Evolutionary conservation across 2,113 vertebrate species (phyloP).

Genomic region (Orientallactaga bullata): DNA sequence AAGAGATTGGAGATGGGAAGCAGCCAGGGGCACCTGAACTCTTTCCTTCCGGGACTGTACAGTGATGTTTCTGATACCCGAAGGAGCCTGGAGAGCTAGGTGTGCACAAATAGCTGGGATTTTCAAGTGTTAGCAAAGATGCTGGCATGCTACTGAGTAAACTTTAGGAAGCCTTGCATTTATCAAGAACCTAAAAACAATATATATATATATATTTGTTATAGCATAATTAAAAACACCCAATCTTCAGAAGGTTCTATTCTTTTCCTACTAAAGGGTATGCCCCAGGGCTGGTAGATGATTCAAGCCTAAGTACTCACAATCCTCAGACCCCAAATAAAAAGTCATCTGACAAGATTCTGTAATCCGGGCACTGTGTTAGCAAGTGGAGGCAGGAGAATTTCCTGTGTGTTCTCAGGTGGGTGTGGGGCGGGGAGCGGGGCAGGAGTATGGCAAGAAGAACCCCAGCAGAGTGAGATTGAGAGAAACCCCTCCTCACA

Average conservation of each 20-base stretch:
- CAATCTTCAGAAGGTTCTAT: neutral
- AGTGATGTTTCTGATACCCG: neutral
- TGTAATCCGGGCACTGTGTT: no score
- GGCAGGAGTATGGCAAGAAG: no score
- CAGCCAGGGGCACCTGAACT: neutral
- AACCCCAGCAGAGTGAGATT: no score
- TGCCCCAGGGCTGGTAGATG: no score
- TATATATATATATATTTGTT: no score
- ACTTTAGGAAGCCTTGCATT: neutral
- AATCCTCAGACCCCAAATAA: no score
- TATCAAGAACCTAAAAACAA: neutral
- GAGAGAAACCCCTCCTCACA: no score
- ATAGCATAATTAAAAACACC: neutral
- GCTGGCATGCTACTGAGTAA: neutral
- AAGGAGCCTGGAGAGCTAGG: neutral
- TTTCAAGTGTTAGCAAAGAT: neutral
- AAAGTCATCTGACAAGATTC: no score
- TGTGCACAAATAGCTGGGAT: neutral
- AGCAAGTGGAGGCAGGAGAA: neutral
- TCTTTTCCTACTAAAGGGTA: neutral
- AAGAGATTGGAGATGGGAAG: conserved; percentile 33
- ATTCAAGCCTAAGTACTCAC: no score
- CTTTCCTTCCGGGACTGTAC: neutral
- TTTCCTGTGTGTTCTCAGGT: no score
- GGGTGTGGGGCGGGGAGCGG: no score